Base-by-base conservation (phyloP, 2,113 vertebrate genomes). In the Colossoma macropomum region DNA sequence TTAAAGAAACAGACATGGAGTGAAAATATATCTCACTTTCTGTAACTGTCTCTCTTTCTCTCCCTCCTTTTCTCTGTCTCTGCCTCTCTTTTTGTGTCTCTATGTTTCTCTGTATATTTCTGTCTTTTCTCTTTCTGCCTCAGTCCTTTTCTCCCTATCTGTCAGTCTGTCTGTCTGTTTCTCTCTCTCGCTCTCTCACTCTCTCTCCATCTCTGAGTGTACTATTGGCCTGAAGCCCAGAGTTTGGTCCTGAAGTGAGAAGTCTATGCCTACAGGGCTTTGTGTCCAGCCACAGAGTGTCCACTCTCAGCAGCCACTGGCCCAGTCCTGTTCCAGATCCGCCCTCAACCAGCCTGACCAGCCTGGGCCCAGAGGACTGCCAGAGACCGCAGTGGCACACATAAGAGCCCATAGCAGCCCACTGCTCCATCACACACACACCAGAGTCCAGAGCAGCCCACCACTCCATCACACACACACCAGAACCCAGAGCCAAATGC, bases 261-360 rank as follows among this genome's bases (percentile, higher is more conserved):
- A 82, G 50, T 59, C n/a, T 65, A 30, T 70, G 27, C 68, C 84
- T 74, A 38, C 27, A 23, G 78, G 66, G 84, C 34, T 69, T 70
- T 30, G 45, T 62, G 50, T 75, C 45, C 54, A 81, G 52, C 62
- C 45, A 25, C 72, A 84, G 63, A 72, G 62, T 34, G 4, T 15
- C 34, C 25, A 56, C 45, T 48, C 62, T 62, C n/a, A 79, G 45
- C 54, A 74, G 45, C 34, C 38, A 65, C 70, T 30, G 78, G 56
- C 75, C 79, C 27, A 4, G 45, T 41, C 56, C 56, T 69, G 62
- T 48, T 59, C 62, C 60, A 59, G 12, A 76, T n/a, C 28, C 28
- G 59, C 48, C 17, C 73, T 69, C 75, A 28, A 56, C 25, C 48
- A 69, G 72, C 48, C 50, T 48, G 71, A 82, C 74, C 74, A 66